phyloP scores from a whole-genome alignment of 2,113 vertebrate species.

The Perccottus glenii region DNA sequence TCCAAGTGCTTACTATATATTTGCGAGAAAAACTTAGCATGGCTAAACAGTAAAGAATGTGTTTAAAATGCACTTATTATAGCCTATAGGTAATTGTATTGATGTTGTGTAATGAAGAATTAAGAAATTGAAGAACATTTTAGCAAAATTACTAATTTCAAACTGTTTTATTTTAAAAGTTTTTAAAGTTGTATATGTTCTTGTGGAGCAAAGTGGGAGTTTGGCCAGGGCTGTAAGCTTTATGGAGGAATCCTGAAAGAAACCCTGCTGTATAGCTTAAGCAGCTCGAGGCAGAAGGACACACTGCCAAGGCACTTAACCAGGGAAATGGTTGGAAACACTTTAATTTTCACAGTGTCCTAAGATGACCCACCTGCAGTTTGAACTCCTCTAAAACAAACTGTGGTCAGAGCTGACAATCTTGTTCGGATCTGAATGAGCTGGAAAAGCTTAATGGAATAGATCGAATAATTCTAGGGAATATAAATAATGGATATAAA shows the following conservation, averaged over 20 bases:
- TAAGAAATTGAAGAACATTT: no score
- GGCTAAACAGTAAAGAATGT: no score
- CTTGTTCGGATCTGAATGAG: neutral
- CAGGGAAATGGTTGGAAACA: slow-evolving; percentile 33
- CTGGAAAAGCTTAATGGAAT: neutral
- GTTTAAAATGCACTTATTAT: no score
- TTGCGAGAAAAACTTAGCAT: no score
- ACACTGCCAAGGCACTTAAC: slow-evolving; percentile 26
- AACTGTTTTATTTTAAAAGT: no score
- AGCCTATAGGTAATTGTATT: no score
- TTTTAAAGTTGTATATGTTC: neutral
- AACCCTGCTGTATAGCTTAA: slow-evolving; percentile 10
- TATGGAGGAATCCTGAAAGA: slow-evolving; percentile 12
- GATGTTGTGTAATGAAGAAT: no score
- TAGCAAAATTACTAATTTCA: no score
- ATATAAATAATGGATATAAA: no score
- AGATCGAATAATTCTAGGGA: neutral
- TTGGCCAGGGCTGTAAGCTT: slow-evolving; percentile 1
- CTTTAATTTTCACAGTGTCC: slow-evolving; percentile 39
- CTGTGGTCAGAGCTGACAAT: neutral
- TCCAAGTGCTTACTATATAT: no score
- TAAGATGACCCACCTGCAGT: slow-evolving; percentile 31
- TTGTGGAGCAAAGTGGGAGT: slow-evolving; percentile 2
- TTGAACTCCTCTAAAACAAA: slow-evolving; percentile 38
- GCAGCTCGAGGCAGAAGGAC: slow-evolving; percentile 25